Evolutionary conservation across 2,888 invertebrate species (phyloP).

Genomic region (Leptopilina syphax): DNA sequence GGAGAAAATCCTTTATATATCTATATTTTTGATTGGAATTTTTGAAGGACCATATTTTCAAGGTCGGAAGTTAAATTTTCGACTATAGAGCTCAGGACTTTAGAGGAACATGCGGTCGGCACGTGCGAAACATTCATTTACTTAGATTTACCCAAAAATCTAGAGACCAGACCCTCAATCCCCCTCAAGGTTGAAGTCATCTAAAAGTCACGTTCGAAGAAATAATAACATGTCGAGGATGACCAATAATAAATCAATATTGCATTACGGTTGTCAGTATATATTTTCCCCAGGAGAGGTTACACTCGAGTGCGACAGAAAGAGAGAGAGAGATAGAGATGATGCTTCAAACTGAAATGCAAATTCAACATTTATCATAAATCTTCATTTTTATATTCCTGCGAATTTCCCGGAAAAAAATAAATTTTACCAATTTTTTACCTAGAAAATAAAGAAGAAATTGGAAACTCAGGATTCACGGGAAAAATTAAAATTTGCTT

Average conservation of each 20-base stretch:
- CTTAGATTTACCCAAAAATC: conserved; percentile 36
- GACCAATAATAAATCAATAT: conserved; percentile 30
- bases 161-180: conserved; percentile 24
- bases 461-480: no score
- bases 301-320: no score
- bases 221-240: conserved; percentile 3
- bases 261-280: conserved; percentile 6
- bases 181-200: conserved; percentile 2
- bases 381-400: no score
- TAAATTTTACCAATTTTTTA: no score
- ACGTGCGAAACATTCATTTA: conserved; percentile 55
- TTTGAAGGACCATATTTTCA: neutral
- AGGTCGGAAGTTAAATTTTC: conserved; percentile 6
- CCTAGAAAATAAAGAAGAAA: no score
- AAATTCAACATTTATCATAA: no score
- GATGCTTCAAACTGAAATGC: no score
- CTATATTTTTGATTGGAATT: neutral
- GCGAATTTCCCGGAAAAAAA: no score
- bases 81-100: conserved; percentile 17
- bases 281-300: neutral
- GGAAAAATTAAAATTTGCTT: no score
- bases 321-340: no score
- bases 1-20: neutral
- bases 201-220: conserved; percentile 28
- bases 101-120: conserved; percentile 57